Base-by-base conservation (phyloP, 2,888 invertebrate species). In the Athetis lepigone region DNA sequence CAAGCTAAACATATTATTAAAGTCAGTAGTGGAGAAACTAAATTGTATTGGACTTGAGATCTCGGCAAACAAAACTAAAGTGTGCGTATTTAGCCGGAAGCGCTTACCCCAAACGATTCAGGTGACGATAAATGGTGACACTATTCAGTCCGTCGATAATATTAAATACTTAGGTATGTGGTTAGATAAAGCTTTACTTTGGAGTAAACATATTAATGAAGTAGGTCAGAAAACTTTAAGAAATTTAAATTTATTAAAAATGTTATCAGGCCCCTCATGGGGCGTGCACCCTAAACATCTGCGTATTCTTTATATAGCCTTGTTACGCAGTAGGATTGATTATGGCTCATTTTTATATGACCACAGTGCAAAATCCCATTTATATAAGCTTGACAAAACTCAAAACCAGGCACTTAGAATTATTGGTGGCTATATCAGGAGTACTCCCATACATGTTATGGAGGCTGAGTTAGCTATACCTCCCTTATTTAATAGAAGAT, bases 341-440 rank as follows among this genome's bases (percentile, higher is more conserved):
- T 51, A 27, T n/a, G 59, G 51, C 1, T 51, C 37, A 7, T 59
- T 59, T 51, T 27, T 59, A 6, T 59, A 59, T n/a, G 37, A 25
- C 16, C 43, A 25, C 9, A 37, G 59, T n/a, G 43, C 51, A 13
- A 59, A 59, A 8, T 36, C 11, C 8, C 51, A 59, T 27, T 29
- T 59, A 39, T 19, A 21, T 23, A 42, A 42, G 13, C 13, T 42
- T 4, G 42, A 42, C 23, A 23, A 42, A 42, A 42, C 27, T 2
- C 13, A 59, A 51, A 45, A 18, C 39, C 11, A 50, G 36, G n/a
- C 36, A 6, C 3, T 50, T 1, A 42, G 58, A 18, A 50, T 50
- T 19, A 36, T 58, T 9, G 58, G 58, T n/a, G 40, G 54, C n/a
- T 61, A 47, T n/a, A n/a, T n/a, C n/a, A n/a, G n/a, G n/a, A n/a